Conservation (phyloP, 2,888 invertebrate genomes). For the Stenotaenia linearis region DNA sequence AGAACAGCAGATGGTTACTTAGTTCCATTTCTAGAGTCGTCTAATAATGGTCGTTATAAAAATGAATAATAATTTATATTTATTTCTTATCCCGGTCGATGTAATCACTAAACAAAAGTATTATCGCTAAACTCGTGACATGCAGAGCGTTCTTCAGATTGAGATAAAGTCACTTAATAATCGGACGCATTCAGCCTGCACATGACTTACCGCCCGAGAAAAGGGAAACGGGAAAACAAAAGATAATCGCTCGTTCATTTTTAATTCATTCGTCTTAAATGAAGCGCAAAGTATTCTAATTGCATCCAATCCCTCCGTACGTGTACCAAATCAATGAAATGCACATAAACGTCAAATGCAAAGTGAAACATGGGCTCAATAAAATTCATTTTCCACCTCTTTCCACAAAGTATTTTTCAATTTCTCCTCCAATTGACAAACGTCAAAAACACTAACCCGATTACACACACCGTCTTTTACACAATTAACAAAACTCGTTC, state of each 20-base stretch:
- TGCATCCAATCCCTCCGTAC: not conserved
- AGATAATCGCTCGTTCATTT: not conserved
- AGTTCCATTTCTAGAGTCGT: not conserved
- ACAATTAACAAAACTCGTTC: not conserved
- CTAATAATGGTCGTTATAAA: no score
- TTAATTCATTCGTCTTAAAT: not conserved
- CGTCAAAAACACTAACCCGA: slow-evolving; percentile 6
- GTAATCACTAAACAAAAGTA: no score
- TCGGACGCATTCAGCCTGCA: not conserved
- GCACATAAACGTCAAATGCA: slow-evolving; percentile 16
- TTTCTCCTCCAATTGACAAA: not conserved
- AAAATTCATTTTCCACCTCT: slow-evolving; percentile 8
- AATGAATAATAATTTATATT: no score
- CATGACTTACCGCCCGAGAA: not conserved
- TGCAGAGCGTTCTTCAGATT: not conserved
- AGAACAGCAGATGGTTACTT: not conserved
- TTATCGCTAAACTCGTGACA: not conserved
- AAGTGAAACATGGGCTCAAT: slow-evolving; percentile 22
- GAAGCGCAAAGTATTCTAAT: not conserved
- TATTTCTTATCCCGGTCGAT: no score
- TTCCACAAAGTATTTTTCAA: slow-evolving; percentile 11
- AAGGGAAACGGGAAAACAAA: not conserved
- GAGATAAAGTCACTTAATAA: not conserved
- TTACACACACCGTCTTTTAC: not conserved
- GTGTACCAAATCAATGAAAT: not conserved